A percentile compares a stretch with the other conserved stretches of the same genome.
Evolutionary conservation across 2,888 invertebrate genomes (phyloP).

Genomic region (Tinea pellionella): DNA sequence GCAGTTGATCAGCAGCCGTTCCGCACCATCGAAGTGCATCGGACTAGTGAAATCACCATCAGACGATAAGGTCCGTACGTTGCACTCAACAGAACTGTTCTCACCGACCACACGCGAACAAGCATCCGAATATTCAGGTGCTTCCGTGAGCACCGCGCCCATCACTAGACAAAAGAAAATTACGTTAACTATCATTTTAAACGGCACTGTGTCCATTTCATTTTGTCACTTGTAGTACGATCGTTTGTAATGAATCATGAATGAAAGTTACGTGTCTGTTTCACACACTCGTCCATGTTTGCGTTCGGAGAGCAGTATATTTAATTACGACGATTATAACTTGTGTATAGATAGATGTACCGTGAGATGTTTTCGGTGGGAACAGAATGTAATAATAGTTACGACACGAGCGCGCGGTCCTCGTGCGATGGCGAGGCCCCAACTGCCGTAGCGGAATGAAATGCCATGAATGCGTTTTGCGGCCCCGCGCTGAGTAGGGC

Average conservation of each 20-base stretch:
- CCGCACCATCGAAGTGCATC: constrained; percentile 77
- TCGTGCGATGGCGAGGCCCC: constrained; percentile 57
- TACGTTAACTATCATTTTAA: constrained; percentile 65
- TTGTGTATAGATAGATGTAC: constrained; percentile 40
- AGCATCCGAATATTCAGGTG: constrained; percentile 56
- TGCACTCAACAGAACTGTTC: constrained; percentile 62
- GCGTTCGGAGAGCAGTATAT: background rate
- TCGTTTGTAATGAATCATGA: background rate
- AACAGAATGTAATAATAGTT: background rate
- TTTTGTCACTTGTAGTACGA: constrained; percentile 45
- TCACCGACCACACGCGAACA: constrained; percentile 55
- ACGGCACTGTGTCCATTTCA: constrained; percentile 62
- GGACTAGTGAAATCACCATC: constrained; percentile 74
- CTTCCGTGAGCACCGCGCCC: constrained; percentile 65
- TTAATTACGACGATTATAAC: constrained; percentile 10
- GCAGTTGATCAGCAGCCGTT: constrained; percentile 80
- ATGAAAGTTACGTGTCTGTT: background rate
- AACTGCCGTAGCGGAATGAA: constrained; percentile 46
- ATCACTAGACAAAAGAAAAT: constrained; percentile 66
- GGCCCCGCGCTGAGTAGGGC: constrained; percentile 27
- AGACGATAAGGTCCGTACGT: constrained; percentile 77
- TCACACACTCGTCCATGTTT: constrained; percentile 11
- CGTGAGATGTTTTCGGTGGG: constrained; percentile 32
- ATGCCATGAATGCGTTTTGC: constrained; percentile 49
- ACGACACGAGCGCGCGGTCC: constrained; percentile 35